Evolutionary conservation across 2,888 invertebrate species (phyloP).

Genomic region (Meteorus cinctellus): DNA sequence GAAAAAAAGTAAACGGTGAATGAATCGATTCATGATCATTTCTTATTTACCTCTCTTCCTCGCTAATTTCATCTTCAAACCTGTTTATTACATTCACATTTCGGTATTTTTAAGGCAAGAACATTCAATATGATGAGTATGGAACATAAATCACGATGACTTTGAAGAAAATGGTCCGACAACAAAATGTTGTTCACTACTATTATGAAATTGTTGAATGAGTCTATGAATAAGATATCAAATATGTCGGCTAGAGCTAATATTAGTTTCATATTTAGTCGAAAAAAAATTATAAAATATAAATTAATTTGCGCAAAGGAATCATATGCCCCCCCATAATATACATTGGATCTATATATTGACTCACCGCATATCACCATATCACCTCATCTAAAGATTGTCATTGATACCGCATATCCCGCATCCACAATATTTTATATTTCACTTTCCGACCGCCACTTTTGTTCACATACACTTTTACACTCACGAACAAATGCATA

Average conservation of each 20-base stretch:
- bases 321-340: background rate
- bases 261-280: too few relatives aligned
- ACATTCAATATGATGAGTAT: background rate
- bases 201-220: too few relatives aligned
- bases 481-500: background rate
- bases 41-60: background rate
- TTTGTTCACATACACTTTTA: background rate
- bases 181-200: too few relatives aligned
- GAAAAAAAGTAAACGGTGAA: background rate
- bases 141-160: too few relatives aligned
- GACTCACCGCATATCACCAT: background rate
- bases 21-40: background rate
- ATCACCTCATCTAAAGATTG: background rate
- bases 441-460: background rate
- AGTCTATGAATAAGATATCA: too few relatives aligned
- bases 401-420: background rate
- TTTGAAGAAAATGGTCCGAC: too few relatives aligned
- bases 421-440: background rate
- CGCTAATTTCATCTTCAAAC: background rate
- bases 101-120: background rate
- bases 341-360: background rate
- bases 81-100: too few relatives aligned
- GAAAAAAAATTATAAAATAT: too few relatives aligned
- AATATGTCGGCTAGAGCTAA: too few relatives aligned
- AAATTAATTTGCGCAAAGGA: too few relatives aligned